phyloP scores from a whole-genome alignment of 2,113 vertebrate species.

The Siniperca knerii region DNA sequence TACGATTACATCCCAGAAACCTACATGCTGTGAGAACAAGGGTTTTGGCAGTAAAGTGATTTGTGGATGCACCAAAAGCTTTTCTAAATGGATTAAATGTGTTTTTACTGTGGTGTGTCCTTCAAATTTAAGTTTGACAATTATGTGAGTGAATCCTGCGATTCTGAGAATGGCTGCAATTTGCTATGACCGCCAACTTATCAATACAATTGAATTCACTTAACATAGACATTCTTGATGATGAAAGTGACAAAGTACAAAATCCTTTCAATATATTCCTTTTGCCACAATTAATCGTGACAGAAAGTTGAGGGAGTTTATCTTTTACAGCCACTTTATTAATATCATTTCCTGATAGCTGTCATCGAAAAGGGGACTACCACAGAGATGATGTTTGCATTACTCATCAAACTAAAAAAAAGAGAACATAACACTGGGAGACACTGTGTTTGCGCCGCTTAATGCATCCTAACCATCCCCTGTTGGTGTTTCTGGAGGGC shows the following conservation, averaged over 20 bases:
- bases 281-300: neutral
- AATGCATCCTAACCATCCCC: slow-evolving; percentile 7
- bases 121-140: neutral
- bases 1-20: slow-evolving; percentile 9
- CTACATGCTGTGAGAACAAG: neutral
- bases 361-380: neutral
- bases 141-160: neutral
- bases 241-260: neutral
- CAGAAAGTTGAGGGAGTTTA: neutral
- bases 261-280: neutral
- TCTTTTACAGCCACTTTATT: neutral
- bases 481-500: slow-evolving; percentile 9
- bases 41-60: neutral
- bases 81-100: neutral
- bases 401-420: neutral
- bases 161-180: neutral
- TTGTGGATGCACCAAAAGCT: neutral
- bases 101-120: neutral
- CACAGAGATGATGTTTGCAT: slow-evolving; percentile 7
- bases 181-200: neutral
- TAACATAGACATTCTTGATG: neutral
- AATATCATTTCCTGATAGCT: neutral
- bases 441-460: slow-evolving; percentile 23
- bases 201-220: neutral
- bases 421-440: neutral